These are phyloP conservation scores for Dexiosoma caninum DNA, from an alignment of 2,888 invertebrate genomes.

Conservation along the genomic window DNA sequence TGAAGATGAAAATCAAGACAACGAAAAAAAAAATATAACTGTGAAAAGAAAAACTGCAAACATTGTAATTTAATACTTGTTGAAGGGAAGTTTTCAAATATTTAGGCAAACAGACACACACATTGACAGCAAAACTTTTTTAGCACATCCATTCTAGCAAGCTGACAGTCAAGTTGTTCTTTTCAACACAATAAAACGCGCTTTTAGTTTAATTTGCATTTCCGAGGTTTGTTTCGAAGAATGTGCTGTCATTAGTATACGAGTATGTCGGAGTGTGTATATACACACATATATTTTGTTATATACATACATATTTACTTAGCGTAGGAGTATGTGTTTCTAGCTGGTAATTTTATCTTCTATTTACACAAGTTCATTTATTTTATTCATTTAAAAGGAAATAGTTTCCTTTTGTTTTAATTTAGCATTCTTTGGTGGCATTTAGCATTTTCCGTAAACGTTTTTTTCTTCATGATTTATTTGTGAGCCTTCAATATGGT, in stretches of 20 bases:
- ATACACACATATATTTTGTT: neutral
- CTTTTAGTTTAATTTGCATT: constrained; percentile 49
- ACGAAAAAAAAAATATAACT: neutral
- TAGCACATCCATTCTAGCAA: neutral
- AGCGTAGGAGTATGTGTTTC: neutral
- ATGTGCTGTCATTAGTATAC: neutral
- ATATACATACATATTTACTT: neutral
- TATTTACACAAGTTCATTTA: constrained; percentile 60
- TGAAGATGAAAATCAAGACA: neutral
- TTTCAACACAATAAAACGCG: constrained; percentile 4
- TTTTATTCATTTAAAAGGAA: constrained; percentile 32
- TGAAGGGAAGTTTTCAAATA: neutral
- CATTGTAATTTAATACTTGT: constrained; percentile 57
- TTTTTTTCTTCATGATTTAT: constrained; percentile 30
- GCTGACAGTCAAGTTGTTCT: neutral
- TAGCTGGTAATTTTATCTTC: constrained; percentile 54
- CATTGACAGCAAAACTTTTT: no score
- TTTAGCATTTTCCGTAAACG: constrained; percentile 33
- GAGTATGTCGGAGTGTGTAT: neutral
- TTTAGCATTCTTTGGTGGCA: constrained; percentile 29
- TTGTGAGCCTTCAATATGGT: neutral
- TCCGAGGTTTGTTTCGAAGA: neutral
- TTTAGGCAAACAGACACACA: neutral
- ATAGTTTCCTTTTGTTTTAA: constrained; percentile 54
- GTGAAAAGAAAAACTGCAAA: constrained; percentile 31